Percentiles rank a stretch among this genome's conserved stretches.
phyloP scores from a whole-genome alignment of 2,797 vertebrate species.

The Chaetophractus vellerosus region DNA sequence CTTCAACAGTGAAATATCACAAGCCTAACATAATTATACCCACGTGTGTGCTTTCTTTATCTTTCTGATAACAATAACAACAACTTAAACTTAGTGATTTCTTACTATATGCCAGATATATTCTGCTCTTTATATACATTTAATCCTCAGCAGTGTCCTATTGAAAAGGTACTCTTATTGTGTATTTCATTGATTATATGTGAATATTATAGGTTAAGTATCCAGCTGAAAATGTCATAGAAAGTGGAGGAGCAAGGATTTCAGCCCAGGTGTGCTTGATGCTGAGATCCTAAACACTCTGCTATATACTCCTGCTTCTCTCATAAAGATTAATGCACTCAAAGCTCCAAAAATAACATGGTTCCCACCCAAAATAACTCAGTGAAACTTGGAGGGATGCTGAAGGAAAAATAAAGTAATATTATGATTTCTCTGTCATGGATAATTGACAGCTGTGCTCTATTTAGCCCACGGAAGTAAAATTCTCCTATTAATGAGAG shows the following conservation, averaged over 20 bases:
- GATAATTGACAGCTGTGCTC: constrained; percentile 75
- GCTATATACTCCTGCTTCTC: neutral
- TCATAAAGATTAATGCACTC: constrained; percentile 66
- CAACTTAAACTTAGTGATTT: neutral
- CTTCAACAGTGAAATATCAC: neutral
- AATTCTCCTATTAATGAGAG: constrained; percentile 73
- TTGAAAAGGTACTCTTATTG: constrained; percentile 14
- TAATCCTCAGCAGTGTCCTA: neutral
- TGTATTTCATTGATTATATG: neutral
- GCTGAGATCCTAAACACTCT: constrained; percentile 32
- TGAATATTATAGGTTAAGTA: neutral
- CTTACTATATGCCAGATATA: neutral
- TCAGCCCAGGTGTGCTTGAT: constrained; percentile 16
- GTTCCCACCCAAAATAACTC: constrained; percentile 67
- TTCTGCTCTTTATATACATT: constrained; percentile 4
- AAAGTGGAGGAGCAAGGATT: neutral
- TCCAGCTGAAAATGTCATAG: neutral
- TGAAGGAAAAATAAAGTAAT: constrained; percentile 76
- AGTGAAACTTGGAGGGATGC: constrained; percentile 50
- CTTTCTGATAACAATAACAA: neutral
- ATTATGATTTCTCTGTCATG: constrained; percentile 79
- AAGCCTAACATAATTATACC: neutral
- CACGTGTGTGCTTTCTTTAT: neutral
- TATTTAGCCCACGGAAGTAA: constrained; percentile 78
- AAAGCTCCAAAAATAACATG: constrained; percentile 70